Evolutionary conservation across 2,888 invertebrate genomes (phyloP).

Genomic region (Pandemis cinnamomeana): DNA sequence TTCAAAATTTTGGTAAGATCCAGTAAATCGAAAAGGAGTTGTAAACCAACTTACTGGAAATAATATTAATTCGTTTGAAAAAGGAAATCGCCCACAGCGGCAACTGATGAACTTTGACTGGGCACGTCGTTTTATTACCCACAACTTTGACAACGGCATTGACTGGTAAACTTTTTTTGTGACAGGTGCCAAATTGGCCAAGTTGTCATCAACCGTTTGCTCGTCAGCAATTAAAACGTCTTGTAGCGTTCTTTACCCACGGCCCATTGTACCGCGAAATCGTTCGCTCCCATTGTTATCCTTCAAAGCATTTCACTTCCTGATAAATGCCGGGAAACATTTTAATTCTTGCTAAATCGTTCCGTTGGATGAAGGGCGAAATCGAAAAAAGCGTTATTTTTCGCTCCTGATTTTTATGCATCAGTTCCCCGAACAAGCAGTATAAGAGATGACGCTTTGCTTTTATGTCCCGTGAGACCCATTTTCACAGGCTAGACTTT

Average conservation of each 20-base stretch:
- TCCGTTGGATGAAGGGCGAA: neutral
- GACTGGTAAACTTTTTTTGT: too few species aligned
- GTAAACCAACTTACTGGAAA: too few species aligned
- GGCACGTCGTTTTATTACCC: too few species aligned
- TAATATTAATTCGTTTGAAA: too few species aligned
- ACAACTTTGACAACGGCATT: too few species aligned
- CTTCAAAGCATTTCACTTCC: conserved; percentile 12
- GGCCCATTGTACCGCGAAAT: conserved; percentile 22
- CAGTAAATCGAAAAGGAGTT: too few species aligned
- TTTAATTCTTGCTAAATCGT: neutral
- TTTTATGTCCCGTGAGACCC: neutral
- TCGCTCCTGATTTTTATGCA: neutral
- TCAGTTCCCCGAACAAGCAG: neutral
- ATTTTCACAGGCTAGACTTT: neutral
- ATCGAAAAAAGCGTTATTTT: neutral
- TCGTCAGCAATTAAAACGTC: neutral
- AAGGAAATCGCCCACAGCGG: too few species aligned
- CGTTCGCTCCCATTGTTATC: conserved; percentile 17
- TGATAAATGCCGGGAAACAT: conserved; percentile 5
- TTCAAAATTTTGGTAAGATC: too few species aligned
- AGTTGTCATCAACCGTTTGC: neutral
- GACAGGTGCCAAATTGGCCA: neutral
- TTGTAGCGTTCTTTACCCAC: neutral
- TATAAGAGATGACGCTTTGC: neutral
- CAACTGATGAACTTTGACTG: too few species aligned